Evolutionary conservation across 2,797 vertebrate genomes (phyloP), one percentile per base, ranked within the genome.

Genomic region (Pseudochirops corinnae): DNA sequence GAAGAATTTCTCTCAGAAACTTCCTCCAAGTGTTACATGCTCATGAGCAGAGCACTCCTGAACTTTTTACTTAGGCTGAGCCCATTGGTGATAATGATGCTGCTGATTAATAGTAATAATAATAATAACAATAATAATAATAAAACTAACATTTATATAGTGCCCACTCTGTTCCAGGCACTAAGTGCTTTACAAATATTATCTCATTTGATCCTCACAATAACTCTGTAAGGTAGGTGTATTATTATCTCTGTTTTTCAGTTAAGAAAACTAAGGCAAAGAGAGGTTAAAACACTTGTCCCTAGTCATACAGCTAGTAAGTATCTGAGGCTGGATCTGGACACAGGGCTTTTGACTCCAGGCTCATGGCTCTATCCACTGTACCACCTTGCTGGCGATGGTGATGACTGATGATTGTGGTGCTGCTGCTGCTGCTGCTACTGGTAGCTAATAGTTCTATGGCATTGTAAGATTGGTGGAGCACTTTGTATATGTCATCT

Each of bases 1-100:
- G 94, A 90, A 92, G 94, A 93, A 93, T 97, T 98, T 98, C 92
- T 98, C 98, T 98, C 96, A 96, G 96, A 97, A 97, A 97, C 39
- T 10, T 87, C 39, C 21, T 98, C 94, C 96, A 4, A 91, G 16
- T 21, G n/a, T 95, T 92, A 57, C 56, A 9, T 91, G 28, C 95
- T 67, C 39, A 74, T 90, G 33, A 55, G 28, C 74, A 46, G 31
- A 28, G 39, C 21, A 50, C 0, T 24, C n/a, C 24, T 87, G 21
- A 14, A 82, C 21, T 46, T 39, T 46, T 87, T 46, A 21, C 9
- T 26, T 50, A 50, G 21, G 9, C 24, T 87, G 21, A 82, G 39
- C 39, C 39, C 74, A 26, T 4, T 26, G 31, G 6, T n/a, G 33
- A 39, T 74, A 62, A 10, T 82, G 67, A 9, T 39, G 67, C n/a